phyloP scores from a whole-genome alignment of 2,797 vertebrate species.

The Valencia hispanica region DNA sequence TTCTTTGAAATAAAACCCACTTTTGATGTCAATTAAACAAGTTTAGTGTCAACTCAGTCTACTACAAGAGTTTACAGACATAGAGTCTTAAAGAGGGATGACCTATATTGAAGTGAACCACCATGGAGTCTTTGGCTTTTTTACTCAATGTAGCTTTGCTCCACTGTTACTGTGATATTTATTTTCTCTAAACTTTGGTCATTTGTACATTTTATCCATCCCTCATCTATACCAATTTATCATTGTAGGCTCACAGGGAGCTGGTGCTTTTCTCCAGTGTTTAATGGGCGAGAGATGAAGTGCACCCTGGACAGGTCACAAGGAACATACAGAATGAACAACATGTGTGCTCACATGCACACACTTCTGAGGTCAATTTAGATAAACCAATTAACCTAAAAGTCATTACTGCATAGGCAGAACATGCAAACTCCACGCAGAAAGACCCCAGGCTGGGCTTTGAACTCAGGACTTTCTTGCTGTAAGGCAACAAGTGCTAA shows the following conservation, averaged over 20 bases:
- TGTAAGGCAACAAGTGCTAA: not conserved
- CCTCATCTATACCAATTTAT: not conserved
- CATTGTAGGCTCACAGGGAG: not conserved
- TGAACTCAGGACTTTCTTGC: not conserved
- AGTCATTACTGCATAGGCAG: not conserved
- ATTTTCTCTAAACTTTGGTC: not conserved
- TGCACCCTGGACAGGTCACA: not conserved
- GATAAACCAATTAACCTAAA: not conserved
- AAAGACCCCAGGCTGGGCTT: not conserved
- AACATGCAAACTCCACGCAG: not conserved
- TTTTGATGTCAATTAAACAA: not conserved
- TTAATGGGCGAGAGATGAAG: not conserved
- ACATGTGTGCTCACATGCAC: not conserved
- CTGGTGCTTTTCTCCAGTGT: not conserved
- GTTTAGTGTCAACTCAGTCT: not conserved
- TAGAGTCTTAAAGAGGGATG: not conserved
- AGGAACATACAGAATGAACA: not conserved
- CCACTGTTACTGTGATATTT: not conserved
- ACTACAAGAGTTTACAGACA: not conserved
- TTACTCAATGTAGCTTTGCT: not conserved
- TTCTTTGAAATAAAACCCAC: not conserved
- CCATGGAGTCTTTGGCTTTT: not conserved
- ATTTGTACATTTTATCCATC: not conserved
- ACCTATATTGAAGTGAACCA: not conserved
- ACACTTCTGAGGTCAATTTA: not conserved